Conservation (phyloP, 2,888 invertebrate species). For the Mylabris sibirica region DNA sequence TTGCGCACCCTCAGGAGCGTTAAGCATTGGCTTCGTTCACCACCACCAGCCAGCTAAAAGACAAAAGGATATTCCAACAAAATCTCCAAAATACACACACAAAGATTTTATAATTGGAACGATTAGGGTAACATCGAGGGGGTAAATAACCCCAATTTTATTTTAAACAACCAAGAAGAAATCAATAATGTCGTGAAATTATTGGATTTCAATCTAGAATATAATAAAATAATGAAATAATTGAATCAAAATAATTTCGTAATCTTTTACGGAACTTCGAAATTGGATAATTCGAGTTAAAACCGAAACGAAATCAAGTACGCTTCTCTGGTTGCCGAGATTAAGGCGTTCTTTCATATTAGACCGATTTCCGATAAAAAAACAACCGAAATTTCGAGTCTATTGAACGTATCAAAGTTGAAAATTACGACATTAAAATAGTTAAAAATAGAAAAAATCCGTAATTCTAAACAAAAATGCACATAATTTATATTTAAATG, state of each 20-base stretch:
- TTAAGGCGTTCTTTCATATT: slow-evolving; percentile 17
- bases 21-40: slow-evolving; percentile 48
- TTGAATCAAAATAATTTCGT: background rate
- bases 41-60: slow-evolving; percentile 29
- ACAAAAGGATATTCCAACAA: background rate
- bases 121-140: background rate
- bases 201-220: background rate
- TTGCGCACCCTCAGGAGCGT: slow-evolving; percentile 42
- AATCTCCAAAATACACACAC: background rate
- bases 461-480: no score
- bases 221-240: background rate
- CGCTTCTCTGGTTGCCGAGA: slow-evolving; percentile 24
- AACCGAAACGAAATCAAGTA: slow-evolving; percentile 21
- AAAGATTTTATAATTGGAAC: background rate
- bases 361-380: background rate
- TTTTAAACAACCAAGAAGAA: background rate
- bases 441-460: no score
- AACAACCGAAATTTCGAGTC: background rate
- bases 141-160: background rate
- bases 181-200: no score
- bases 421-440: no score
- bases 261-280: background rate
- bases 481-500: no score
- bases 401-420: background rate
- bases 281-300: background rate